A percentile compares a stretch with the other conserved stretches of the same genome.
phyloP scores from a whole-genome alignment of 23 tunicate genomes.

The Aplidium turbinatum region DNA sequence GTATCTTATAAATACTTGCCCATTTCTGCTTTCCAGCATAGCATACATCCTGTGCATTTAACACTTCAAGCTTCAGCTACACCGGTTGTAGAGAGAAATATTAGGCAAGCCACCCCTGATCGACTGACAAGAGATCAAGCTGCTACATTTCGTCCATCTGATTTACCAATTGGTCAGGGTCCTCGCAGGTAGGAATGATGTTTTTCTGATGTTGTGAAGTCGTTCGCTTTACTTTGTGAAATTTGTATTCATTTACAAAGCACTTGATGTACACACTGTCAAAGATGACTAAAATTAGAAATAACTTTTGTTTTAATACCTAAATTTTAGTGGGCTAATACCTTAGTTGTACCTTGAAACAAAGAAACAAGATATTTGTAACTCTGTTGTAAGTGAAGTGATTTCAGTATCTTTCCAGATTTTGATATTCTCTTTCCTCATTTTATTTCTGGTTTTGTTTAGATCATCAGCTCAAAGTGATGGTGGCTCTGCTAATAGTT shows the following conservation, averaged over 20 bases:
- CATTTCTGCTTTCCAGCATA: slow-evolving; percentile 77
- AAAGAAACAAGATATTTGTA: no score
- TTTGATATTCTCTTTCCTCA: no score
- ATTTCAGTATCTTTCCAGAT: no score
- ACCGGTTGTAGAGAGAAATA: slow-evolving; percentile 59
- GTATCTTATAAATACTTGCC: no score
- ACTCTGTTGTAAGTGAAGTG: not conserved
- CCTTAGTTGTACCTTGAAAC: no score
- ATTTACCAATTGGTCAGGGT: slow-evolving; percentile 74
- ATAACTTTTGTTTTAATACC: no score
- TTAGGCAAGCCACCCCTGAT: slow-evolving; percentile 79
- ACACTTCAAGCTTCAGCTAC: slow-evolving; percentile 76
- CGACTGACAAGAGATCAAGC: slow-evolving; percentile 78
- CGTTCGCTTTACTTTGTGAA: no score
- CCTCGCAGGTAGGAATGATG: slow-evolving; percentile 29
- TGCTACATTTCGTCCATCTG: slow-evolving; percentile 83
- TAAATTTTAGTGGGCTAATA: no score
- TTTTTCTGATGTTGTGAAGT: no score
- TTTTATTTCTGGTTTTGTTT: not conserved
- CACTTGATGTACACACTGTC: no score
- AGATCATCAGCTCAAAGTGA: slow-evolving; percentile 88
- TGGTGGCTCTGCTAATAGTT: slow-evolving; percentile 53
- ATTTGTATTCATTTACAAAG: no score
- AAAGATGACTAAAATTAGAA: no score
- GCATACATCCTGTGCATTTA: slow-evolving; percentile 75